Evolutionary conservation across 64 coral and sea anemone genomes (phyloP), one percentile per base, ranked within the genome.

Genomic region (Montipora efflorescens): DNA sequence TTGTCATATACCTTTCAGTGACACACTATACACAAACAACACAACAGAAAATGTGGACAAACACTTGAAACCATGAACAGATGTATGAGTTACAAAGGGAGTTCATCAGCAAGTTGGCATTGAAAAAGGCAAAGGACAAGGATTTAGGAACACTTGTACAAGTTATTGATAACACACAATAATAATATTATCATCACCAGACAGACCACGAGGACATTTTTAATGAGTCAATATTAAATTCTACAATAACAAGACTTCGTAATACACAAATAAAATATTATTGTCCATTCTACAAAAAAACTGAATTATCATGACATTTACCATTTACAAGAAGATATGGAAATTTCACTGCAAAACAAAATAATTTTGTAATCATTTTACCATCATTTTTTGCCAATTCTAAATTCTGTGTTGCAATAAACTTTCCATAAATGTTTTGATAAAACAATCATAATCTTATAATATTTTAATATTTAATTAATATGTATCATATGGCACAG

Each of bases 161-260:
- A 36, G 28, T 71, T 15, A 78, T 6, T 50, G 48, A 50, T 13
- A 5, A 86, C 82, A 86, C 62, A 49, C 16, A 71, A 71, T 86
- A 71, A 86, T 50, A 62, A 86, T 28, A 71, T 86, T 86, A 86
- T 50, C 82, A 86, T 28, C 82, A 86, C 62, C 62, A 51, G 12
- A 86, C 82, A 86, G 82, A 86, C 79, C 4, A 82, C 82, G 71
- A 71, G 50, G 36, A 86, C 45, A 86, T 50, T 71, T 47, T 86
- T 86, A 71, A 86, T 86, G 82, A 86, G 68, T 86, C 64, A 86
- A 70, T 11, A 6, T n/a, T 86, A 48, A 86, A 86, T 46, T 86
- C 82, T 71, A 86, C 82, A 86, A 72, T 72, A 47, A 86, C 45
- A 46, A 0, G 53, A 8, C 53, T 36, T 36, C 48, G 67, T 84